These are phyloP conservation scores for Conistra vaccinii DNA, from an alignment of 2,888 invertebrate species.

Conservation along the genomic window DNA sequence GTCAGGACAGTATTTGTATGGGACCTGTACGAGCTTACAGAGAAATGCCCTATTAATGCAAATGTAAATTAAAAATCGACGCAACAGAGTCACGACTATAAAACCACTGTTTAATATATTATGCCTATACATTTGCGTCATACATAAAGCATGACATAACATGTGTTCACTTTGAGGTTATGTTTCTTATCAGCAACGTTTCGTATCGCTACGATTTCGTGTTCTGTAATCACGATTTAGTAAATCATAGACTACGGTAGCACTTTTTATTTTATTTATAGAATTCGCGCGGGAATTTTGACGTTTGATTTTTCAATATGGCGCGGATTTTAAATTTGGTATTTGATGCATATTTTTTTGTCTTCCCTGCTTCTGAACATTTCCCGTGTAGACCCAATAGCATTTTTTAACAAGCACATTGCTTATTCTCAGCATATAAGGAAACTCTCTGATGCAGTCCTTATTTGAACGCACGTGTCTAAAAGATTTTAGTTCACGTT, in stretches of 20 bases:
- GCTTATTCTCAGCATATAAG: neutral
- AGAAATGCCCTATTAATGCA: no score
- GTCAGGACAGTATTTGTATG: no score
- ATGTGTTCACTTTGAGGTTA: constrained; percentile 68
- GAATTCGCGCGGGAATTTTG: constrained; percentile 49
- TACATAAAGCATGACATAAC: constrained; percentile 52
- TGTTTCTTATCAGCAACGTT: constrained; percentile 53
- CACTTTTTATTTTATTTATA: constrained; percentile 27
- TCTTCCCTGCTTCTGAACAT: no score
- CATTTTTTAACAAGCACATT: neutral
- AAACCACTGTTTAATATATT: constrained; percentile 13
- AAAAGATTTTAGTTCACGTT: constrained; percentile 21
- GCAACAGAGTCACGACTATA: constrained; percentile 7
- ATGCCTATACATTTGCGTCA: constrained; percentile 35
- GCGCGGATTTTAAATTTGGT: constrained; percentile 27
- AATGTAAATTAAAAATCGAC: constrained; percentile 42
- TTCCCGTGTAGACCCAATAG: no score
- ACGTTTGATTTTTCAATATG: constrained; percentile 45
- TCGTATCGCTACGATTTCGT: constrained; percentile 31
- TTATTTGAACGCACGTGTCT: constrained; percentile 7
- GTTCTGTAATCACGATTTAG: constrained; percentile 36
- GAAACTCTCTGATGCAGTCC: neutral
- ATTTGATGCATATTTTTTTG: neutral
- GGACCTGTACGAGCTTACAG: no score
- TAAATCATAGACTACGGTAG: constrained; percentile 42